Base-by-base conservation (phyloP, 2,113 vertebrate species). In the Lonchura striata region DNA sequence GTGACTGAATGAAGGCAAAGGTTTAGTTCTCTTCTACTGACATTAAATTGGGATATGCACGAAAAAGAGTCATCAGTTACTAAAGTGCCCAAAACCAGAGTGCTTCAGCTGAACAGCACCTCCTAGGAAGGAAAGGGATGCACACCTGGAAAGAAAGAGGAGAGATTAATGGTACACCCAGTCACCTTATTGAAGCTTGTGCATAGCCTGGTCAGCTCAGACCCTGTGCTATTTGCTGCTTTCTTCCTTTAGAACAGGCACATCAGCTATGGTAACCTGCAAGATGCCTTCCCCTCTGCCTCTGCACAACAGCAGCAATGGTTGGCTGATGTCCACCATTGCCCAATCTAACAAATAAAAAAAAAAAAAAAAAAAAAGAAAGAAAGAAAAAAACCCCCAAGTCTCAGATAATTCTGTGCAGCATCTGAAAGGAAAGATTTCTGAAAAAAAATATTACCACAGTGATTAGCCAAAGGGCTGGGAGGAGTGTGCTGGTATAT, bases 131-230 rank as follows among this genome's bases (percentile, higher is more conserved):
- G 18, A 68, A 52, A 86, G 41, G 14, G 18, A 24, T 28, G 9
- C n/a, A 37, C 7, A 46, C 1, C 25, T 44, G 17, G 9, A 65
- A 56, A 71, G n/a, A 76, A 76, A 76, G 33, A 50, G 23, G 15
- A 37, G 21, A 57, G 6, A 10, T 60, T 39, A 65, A n/a, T 25
- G 12, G 33, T 42, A 46, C n/a, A 25, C 6, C 11, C 19, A 49
- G 37, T 4, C 56, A 42, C 28, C 1, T 0, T 15, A 49, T 0
- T 61, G 46, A 37, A 91, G 78, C 6, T 11, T 44, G 11, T 44
- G 64, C 50, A 46, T 30, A 33, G 25, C 4, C 54, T 50, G 17
- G 69, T 44, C n/a, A 47, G 2, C 24, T 64, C 25, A 33, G 15
- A 20, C 33, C 31, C 18, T 47, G 5, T 22, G 28, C 8, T 33